Evolutionary conservation across 2,113 vertebrate species (phyloP).

Genomic region (Rhynchomys soricoides): DNA sequence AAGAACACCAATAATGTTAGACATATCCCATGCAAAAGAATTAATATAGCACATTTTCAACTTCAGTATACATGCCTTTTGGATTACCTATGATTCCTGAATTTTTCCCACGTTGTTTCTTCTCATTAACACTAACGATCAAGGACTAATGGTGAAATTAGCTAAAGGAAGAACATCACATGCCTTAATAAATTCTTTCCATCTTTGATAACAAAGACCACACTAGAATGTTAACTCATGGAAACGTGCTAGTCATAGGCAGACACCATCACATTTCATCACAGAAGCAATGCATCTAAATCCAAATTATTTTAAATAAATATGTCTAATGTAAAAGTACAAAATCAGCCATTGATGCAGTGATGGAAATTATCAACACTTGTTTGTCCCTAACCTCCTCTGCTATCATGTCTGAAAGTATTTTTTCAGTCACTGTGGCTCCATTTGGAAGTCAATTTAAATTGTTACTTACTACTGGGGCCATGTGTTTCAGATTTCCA

Average conservation of each 20-base stretch:
- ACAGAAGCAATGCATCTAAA: slow-evolving; percentile 14
- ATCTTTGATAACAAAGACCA: slow-evolving; percentile 47
- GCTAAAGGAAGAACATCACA: slow-evolving; percentile 25
- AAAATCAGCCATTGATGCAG: not conserved
- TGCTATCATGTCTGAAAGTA: slow-evolving; percentile 31
- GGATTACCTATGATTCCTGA: slow-evolving; percentile 52
- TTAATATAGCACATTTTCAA: slow-evolving; percentile 12
- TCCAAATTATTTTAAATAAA: not conserved
- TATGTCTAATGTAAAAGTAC: not conserved
- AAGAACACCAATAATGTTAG: not conserved
- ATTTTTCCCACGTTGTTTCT: slow-evolving; percentile 32
- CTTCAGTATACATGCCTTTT: slow-evolving; percentile 46
- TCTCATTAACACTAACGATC: slow-evolving; percentile 60
- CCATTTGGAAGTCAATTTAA: slow-evolving; percentile 39
- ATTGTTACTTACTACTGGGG: not conserved
- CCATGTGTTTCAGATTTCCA: slow-evolving; percentile 72
- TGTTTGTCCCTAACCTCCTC: not conserved
- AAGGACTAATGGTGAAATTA: slow-evolving; percentile 56
- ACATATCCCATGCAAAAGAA: slow-evolving; percentile 54
- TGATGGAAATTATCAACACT: not conserved
- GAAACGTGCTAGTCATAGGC: not conserved
- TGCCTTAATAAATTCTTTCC: slow-evolving; percentile 61
- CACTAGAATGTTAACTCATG: not conserved
- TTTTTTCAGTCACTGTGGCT: not conserved
- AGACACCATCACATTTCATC: not conserved